phyloP scores from a whole-genome alignment of 1,140 invertebrate genomes.

The Globodera rostochiensis region DNA sequence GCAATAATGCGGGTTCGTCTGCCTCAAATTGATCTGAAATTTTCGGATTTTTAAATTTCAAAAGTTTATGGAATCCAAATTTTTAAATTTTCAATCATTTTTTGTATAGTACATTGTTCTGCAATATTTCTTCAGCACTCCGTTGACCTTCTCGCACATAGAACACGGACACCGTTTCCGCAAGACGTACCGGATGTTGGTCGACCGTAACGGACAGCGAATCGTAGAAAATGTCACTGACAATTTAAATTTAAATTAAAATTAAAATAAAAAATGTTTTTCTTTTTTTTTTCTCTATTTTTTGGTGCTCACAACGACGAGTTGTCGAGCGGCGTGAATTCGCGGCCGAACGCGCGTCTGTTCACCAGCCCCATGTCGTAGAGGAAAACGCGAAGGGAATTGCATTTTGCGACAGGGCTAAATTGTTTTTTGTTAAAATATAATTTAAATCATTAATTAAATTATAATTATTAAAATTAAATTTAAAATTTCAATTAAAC shows the following conservation, averaged over 20 bases:
- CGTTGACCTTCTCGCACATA: slow-evolving; percentile 86
- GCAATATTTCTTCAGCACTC: slow-evolving; percentile 77
- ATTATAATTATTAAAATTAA: too few species aligned
- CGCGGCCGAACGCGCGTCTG: slow-evolving; percentile 45
- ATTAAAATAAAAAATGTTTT: not conserved
- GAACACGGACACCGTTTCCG: slow-evolving; percentile 90
- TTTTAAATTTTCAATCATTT: too few species aligned
- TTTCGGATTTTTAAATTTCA: slow-evolving; percentile 11
- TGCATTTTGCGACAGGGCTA: slow-evolving; percentile 50
- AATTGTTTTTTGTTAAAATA: slow-evolving; percentile 10
- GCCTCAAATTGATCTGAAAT: slow-evolving; percentile 43
- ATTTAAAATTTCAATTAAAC: too few species aligned
- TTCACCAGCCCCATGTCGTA: slow-evolving; percentile 63
- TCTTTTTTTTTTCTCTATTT: not conserved
- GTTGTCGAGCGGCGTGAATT: slow-evolving; percentile 50
- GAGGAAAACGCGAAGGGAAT: slow-evolving; percentile 60
- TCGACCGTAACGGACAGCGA: slow-evolving; percentile 57
- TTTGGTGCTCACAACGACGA: slow-evolving; percentile 27
- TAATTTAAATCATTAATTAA: not conserved
- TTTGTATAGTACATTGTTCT: slow-evolving; percentile 75
- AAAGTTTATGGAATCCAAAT: not conserved
- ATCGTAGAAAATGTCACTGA: slow-evolving; percentile 53
- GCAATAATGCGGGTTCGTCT: slow-evolving; percentile 59
- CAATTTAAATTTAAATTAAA: not conserved
- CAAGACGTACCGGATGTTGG: slow-evolving; percentile 69